Percentiles rank a stretch among this genome's conserved stretches.
These are phyloP conservation scores for Lasioglossum albipes DNA, from an alignment of 1,140 invertebrate genomes.

Conservation along the genomic window DNA sequence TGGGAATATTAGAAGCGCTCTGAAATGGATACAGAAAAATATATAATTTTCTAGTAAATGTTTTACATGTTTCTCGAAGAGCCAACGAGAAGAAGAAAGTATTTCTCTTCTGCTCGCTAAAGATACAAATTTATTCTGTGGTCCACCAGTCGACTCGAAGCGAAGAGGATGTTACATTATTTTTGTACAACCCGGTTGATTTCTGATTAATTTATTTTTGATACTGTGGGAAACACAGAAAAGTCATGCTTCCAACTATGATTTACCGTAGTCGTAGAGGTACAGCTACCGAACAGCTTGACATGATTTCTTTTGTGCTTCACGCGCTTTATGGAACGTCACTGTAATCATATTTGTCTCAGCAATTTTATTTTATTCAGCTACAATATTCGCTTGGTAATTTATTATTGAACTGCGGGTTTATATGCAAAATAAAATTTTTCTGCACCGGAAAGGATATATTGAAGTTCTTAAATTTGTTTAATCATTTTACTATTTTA, in stretches of 20 bases:
- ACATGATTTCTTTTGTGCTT: constrained; percentile 39
- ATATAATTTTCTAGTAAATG: constrained; percentile 22
- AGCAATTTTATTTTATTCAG: constrained; percentile 13
- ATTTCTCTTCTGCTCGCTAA: constrained; percentile 4
- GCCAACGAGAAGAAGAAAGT: constrained; percentile 22
- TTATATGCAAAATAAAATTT: no score
- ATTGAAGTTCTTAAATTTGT: no score
- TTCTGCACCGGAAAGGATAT: no score
- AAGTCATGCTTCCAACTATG: not conserved
- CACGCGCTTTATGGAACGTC: constrained; percentile 20
- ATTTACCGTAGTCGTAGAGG: not conserved
- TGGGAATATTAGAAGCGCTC: constrained; percentile 81
- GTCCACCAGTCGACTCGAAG: not conserved
- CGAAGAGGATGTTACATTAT: constrained; percentile 8
- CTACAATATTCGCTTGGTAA: not conserved
- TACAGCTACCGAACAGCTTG: no score
- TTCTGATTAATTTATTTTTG: constrained; percentile 49
- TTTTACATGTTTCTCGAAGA: not conserved
- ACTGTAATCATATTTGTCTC: constrained; percentile 27
- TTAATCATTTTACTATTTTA: no score
- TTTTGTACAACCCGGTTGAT: constrained; percentile 33
- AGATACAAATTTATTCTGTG: not conserved
- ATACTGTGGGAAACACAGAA: constrained; percentile 42
- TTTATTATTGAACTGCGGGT: not conserved
- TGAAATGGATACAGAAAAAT: constrained; percentile 83